Evolutionary conservation across 2,797 vertebrate species (phyloP).

Genomic region (Pachyuromys duprasi): DNA sequence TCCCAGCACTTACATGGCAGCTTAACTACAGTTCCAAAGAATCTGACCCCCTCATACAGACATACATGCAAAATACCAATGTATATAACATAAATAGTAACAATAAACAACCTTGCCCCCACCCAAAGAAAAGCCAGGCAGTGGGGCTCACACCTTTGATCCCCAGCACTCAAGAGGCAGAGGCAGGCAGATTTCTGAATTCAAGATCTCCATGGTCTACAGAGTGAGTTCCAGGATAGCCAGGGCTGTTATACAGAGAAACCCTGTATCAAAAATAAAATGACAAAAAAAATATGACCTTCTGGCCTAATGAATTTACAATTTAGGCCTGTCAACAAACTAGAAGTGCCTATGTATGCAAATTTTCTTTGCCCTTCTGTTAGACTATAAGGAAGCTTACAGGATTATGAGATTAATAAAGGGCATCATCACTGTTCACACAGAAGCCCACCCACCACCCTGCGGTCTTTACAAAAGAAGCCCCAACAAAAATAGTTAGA

Average conservation of each 20-base stretch:
- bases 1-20: no score
- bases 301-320: not conserved
- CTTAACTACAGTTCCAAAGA: no score
- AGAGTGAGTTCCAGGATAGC: not conserved
- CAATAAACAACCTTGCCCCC: not conserved
- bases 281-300: not conserved
- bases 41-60: no score
- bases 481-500: not conserved
- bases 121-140: not conserved
- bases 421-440: not conserved
- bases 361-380: not conserved
- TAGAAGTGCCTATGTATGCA: not conserved
- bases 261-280: not conserved
- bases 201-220: not conserved
- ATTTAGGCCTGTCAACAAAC: not conserved
- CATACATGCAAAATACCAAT: no score
- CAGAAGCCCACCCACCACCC: not conserved
- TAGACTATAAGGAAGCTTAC: not conserved
- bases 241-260: not conserved
- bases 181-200: not conserved
- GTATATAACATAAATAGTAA: no score
- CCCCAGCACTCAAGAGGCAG: not conserved
- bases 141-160: not conserved
- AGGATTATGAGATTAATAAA: not conserved
- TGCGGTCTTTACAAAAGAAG: constrained; percentile 11